A percentile compares a stretch with the other conserved stretches of the same genome.
Conservation (phyloP, 2,113 vertebrate species). For the Fukomys damarensis region DNA sequence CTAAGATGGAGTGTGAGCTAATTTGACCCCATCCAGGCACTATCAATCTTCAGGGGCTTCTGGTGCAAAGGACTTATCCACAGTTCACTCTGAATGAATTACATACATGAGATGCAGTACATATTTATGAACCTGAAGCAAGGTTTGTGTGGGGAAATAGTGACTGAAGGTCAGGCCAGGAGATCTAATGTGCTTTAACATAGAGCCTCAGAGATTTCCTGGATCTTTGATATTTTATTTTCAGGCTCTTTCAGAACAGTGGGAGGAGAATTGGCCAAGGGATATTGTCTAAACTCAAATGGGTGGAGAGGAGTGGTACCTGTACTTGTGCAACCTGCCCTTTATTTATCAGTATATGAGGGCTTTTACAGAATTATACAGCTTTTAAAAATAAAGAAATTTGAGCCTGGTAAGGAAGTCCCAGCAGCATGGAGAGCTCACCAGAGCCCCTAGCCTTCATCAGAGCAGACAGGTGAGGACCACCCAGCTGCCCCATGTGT, state of each 20-base stretch:
- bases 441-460: too few relatives aligned
- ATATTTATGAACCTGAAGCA: neutral
- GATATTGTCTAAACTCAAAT: neutral
- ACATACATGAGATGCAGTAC: neutral
- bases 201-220: neutral
- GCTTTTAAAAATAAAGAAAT: neutral
- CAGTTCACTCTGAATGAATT: neutral
- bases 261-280: neutral
- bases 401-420: too few relatives aligned
- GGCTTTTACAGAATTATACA: neutral
- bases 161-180: neutral
- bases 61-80: neutral
- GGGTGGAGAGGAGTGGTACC: neutral
- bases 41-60: neutral
- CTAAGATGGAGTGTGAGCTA: neutral
- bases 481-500: too few relatives aligned
- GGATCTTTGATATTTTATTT: neutral
- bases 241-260: neutral
- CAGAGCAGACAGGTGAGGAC: too few relatives aligned
- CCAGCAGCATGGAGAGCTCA: too few relatives aligned
- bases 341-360: neutral
- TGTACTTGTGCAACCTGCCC: neutral
- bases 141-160: neutral
- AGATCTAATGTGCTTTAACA: neutral
- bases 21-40: neutral